A percentile compares a stretch with the other conserved stretches of the same genome.
Conservation (phyloP, 2,113 vertebrate genomes). For the Dolichallabes microphthalmus region DNA sequence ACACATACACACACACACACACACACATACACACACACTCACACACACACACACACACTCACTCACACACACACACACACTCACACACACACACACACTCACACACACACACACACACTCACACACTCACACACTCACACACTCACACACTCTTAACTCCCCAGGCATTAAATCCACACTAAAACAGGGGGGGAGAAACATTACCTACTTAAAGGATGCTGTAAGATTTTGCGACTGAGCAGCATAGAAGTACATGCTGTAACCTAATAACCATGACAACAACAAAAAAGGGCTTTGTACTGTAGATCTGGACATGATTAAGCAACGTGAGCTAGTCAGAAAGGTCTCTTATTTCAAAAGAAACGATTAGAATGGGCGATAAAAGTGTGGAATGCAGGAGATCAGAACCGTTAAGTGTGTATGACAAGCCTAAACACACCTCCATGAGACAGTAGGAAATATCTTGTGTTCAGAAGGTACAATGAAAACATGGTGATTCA, state of each 20-base stretch:
- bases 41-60: not conserved
- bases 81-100: slow-evolving; percentile 34
- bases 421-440: not conserved
- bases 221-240: slow-evolving; percentile 19
- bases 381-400: not conserved
- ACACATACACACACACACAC: slow-evolving; percentile 25
- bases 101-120: slow-evolving; percentile 23
- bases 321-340: slow-evolving; percentile 8
- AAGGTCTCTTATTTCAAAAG: not conserved
- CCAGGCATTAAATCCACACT: slow-evolving; percentile 9
- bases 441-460: not conserved
- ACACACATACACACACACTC: not conserved
- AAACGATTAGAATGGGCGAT: not conserved
- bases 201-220: slow-evolving; percentile 29
- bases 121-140: slow-evolving; percentile 22
- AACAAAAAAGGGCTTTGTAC: slow-evolving; percentile 22
- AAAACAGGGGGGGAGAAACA: slow-evolving; percentile 13
- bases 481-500: not conserved
- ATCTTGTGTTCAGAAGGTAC: not conserved
- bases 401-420: not conserved
- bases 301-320: slow-evolving; percentile 21
- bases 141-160: slow-evolving; percentile 35
- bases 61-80: not conserved
- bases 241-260: slow-evolving; percentile 37
- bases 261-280: slow-evolving; percentile 50